Evolutionary conservation across 2,888 invertebrate genomes (phyloP), one percentile per base, ranked within the genome.

Genomic region (Macropis europaea): DNA sequence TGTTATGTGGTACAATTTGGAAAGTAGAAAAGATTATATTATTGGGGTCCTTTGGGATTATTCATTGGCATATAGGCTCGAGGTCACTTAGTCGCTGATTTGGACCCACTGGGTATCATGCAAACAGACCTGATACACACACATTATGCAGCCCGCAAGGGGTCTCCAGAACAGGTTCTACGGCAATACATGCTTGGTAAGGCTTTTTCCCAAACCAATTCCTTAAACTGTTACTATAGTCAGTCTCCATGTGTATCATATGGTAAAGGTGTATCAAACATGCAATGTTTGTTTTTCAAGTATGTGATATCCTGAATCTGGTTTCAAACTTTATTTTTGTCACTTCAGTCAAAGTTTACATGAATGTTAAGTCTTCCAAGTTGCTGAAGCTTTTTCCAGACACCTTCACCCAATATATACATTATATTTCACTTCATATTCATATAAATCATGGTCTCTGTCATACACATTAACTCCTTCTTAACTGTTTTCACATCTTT

Each of bases 51-150:
- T 82, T 82, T 83, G 86, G 82, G 70, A 79, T 81, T 85, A 81
- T 87, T 87, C 82, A 82, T 87, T 89, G 82, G 74, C 81, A 85
- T 86, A 85, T 93, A 97, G 97, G 95, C 96, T 90, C 95, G 97
- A 91, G 98, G 97, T 89, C 97, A 98, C 93, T 94, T 97, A 92
- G 95, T 96, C 87, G 96, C 97, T 83, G 95, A 95, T 90, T 92
- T 98, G 93, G 98, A 98, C 92, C 98, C 98, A 83, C 94, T 98
- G 90, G 96, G 95, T 92, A 97, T 98, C 92, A 95, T 93, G 91
- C 94, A 94, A 91, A 93, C 93, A 88, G 93, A 93, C 90, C 92
- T 93, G 91, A 91, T 92, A 87, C 91, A 91, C 86, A 89, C 90
- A 84, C 90, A 90, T 87, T 91, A 90, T 84, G 89, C 89, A 81